A percentile compares a stretch with the other conserved stretches of the same genome.
Evolutionary conservation across 1,140 invertebrate genomes (phyloP).

Genomic region (Batillaria attramentaria): DNA sequence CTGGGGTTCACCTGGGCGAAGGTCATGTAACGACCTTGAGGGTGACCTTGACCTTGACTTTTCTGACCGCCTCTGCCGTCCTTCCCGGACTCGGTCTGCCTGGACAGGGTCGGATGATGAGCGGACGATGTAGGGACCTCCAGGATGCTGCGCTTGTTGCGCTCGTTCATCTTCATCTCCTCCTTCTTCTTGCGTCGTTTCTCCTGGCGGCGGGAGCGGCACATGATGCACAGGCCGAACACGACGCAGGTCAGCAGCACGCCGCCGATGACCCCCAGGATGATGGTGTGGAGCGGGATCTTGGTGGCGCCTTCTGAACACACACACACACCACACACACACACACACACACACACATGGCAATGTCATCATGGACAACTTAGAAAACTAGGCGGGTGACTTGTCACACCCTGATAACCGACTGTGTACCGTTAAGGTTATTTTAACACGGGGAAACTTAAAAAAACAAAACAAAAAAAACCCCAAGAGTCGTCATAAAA

Average conservation of each 20-base stretch:
- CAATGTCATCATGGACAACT: too few species aligned
- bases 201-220: constrained; percentile 34
- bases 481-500: too few species aligned
- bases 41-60: constrained; percentile 18
- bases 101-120: constrained; percentile 43
- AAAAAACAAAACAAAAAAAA: too few species aligned
- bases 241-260: constrained; percentile 49
- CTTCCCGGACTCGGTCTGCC: constrained; percentile 9
- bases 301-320: neutral
- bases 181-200: constrained; percentile 43
- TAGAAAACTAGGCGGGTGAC: too few species aligned
- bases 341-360: too few species aligned
- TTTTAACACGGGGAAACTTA: too few species aligned
- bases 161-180: constrained; percentile 37
- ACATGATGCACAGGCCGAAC: constrained; percentile 49
- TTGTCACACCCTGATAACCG: too few species aligned
- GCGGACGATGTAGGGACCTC: constrained; percentile 53
- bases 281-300: constrained; percentile 48
- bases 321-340: too few species aligned
- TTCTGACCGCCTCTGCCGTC: constrained; percentile 29
- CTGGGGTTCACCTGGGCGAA: constrained; percentile 43
- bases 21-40: constrained; percentile 32
- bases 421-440: too few species aligned
- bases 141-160: constrained; percentile 36
- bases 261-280: constrained; percentile 49